Base-by-base conservation (phyloP, 2,113 vertebrate genomes). In the Coryphaenoides rupestris region DNA sequence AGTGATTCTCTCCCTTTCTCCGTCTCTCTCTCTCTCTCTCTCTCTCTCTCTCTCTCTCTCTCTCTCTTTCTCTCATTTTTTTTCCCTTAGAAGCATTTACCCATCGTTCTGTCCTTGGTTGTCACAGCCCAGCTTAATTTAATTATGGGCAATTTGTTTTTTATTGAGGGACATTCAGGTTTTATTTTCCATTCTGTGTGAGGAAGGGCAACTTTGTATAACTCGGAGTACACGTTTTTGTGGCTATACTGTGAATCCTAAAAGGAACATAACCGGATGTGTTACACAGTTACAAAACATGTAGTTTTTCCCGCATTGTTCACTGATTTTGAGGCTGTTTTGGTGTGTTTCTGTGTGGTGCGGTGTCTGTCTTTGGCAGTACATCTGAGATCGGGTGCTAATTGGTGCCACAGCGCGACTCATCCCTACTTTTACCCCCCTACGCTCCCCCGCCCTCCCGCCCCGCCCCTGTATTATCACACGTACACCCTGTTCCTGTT, bases 1-100 rank as follows among this genome's bases (percentile, higher is more conserved):
- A 55, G 71, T 68, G 76, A 81, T 63, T 83, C 74, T 59, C 13
- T 70, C 53, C 49, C 60, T 9, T 55, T 62, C 63, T 26, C 4
- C 55, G 17, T 24, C 15, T 63, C 60, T 60, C 40, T 53, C 50
- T 46, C 21, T 66, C 22, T 17, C 46, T 46, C 68, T 76, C 77
- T 71, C 62, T 21, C 19, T 54, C 52, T 54, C 19, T 67, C 61
- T 55, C 24, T 17, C 47, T 50, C 16, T 50, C 53, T 55, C 19
- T 50, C 47, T 50, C 13, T 16, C 47, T 16, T 16, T 50, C 16
- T 50, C 47, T 19, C 53, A 19, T 5, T 55, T 19, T 55, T 33
- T 33, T 10, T 40, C 13, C 13, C 33, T 40, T 7, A 40, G 7
- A 40, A 9, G 33, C 33, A 40, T 40, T 40, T 12, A 40, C 33